Evolutionary conservation across 1,140 invertebrate species (phyloP).

Genomic region (Littorina saxatilis): DNA sequence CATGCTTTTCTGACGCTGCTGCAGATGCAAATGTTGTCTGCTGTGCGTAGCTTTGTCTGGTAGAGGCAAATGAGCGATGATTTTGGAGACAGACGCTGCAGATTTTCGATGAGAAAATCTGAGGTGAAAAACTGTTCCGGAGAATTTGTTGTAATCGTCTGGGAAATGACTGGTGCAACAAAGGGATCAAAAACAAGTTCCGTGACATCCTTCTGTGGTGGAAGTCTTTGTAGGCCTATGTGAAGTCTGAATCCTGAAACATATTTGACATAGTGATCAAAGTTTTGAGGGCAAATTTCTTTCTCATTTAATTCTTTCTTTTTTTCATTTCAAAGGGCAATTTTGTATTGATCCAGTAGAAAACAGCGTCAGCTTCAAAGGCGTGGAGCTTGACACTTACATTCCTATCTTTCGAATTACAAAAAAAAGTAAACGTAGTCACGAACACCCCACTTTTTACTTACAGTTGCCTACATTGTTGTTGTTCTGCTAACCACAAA

Average conservation of each 20-base stretch:
- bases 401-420: too few species aligned
- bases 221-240: background rate
- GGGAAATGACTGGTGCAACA: background rate
- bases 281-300: too few species aligned
- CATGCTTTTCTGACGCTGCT: background rate
- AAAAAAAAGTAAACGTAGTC: too few species aligned
- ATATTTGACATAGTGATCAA: background rate
- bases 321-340: too few species aligned
- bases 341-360: too few species aligned
- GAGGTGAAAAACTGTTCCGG: background rate
- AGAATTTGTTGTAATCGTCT: background rate
- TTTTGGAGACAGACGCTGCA: conserved; percentile 19
- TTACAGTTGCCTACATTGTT: too few species aligned
- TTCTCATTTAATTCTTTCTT: too few species aligned
- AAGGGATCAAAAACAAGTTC: background rate
- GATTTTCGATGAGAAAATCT: background rate
- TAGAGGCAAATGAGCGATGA: background rate
- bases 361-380: too few species aligned
- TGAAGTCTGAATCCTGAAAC: background rate
- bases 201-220: background rate
- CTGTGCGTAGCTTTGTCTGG: background rate
- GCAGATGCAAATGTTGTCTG: background rate
- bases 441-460: too few species aligned
- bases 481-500: too few species aligned
- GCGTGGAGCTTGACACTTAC: too few species aligned